Conservation (phyloP, 2,888 invertebrate species). For the Thymelicus sylvestris region DNA sequence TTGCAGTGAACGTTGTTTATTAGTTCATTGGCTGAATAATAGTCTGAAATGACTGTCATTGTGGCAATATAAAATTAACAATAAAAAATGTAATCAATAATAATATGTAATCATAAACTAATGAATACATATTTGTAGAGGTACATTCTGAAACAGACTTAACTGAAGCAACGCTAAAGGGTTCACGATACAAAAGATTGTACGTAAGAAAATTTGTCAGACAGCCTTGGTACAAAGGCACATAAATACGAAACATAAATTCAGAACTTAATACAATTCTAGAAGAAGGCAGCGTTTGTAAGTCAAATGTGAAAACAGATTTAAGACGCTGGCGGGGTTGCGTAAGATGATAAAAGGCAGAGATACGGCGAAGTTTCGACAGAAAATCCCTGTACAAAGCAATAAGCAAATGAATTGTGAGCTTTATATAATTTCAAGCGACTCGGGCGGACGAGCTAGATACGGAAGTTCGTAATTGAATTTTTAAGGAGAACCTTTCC, state of each 20-base stretch:
- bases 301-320: slow-evolving; percentile 7
- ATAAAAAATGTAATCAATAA: too few species aligned
- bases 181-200: not conserved
- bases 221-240: not conserved
- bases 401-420: slow-evolving; percentile 31
- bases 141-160: not conserved
- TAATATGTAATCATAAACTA: too few species aligned
- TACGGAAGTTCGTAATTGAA: slow-evolving; percentile 25
- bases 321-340: slow-evolving; percentile 4
- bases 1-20: too few species aligned
- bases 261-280: slow-evolving; percentile 7
- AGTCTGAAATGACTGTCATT: too few species aligned
- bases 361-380: slow-evolving; percentile 16
- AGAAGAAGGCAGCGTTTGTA: not conserved
- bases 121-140: not conserved
- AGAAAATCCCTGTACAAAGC: slow-evolving; percentile 21
- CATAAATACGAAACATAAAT: slow-evolving; percentile 6
- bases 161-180: not conserved
- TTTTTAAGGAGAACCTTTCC: slow-evolving; percentile 22
- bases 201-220: not conserved
- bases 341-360: slow-evolving; percentile 24
- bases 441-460: not conserved
- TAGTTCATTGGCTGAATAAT: too few species aligned
- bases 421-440: slow-evolving; percentile 32
- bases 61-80: too few species aligned